These are phyloP conservation scores for Equus quagga DNA, from an alignment of 2,113 vertebrate species.

Conservation along the genomic window DNA sequence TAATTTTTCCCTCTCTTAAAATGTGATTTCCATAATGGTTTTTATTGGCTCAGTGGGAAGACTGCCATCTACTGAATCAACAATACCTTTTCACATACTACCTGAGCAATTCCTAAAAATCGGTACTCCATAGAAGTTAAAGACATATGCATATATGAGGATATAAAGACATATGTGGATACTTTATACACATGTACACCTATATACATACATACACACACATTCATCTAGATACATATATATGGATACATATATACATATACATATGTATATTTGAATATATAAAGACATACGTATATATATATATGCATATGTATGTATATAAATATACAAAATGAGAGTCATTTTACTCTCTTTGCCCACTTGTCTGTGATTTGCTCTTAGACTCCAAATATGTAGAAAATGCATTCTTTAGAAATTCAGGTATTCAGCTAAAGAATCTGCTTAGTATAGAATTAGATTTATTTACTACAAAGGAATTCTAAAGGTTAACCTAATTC, in stretches of 20 bases:
- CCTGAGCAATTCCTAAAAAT: constrained; percentile 30
- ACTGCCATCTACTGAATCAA: constrained; percentile 63
- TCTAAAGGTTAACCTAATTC: background rate
- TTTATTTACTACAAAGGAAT: background rate
- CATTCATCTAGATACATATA: background rate
- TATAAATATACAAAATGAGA: background rate
- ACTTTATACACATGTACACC: background rate
- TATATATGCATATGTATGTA: background rate
- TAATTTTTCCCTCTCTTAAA: constrained; percentile 12
- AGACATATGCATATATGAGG: background rate
- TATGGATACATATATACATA: background rate
- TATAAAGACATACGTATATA: background rate
- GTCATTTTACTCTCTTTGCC: background rate
- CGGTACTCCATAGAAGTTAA: background rate
- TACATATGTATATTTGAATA: background rate
- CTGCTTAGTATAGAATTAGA: background rate
- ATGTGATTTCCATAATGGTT: constrained; percentile 7
- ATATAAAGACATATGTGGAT: background rate
- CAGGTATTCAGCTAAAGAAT: background rate
- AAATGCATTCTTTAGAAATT: constrained; percentile 3
- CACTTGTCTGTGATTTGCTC: background rate
- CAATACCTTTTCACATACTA: background rate
- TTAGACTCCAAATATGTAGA: background rate
- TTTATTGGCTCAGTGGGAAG: constrained; percentile 65
- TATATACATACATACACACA: background rate